phyloP scores from a whole-genome alignment of 2,888 invertebrate genomes.

The Parnassius apollo region DNA sequence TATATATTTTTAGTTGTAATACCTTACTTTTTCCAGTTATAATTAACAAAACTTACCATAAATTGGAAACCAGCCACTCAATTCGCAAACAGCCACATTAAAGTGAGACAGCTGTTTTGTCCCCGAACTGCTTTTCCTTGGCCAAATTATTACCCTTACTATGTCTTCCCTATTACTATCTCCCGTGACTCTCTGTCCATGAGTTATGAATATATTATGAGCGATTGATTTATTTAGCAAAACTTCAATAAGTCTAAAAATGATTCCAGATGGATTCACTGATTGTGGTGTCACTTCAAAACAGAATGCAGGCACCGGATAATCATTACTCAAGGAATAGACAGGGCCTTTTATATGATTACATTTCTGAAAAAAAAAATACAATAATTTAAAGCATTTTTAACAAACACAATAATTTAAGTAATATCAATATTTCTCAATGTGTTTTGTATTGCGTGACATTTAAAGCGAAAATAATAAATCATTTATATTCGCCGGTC shows the following conservation, averaged over 20 bases:
- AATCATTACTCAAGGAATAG: slow-evolving; percentile 68
- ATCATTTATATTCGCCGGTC: no score
- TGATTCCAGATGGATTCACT: slow-evolving; percentile 49
- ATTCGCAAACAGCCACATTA: slow-evolving; percentile 88
- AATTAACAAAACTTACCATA: slow-evolving; percentile 75
- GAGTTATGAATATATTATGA: slow-evolving; percentile 87
- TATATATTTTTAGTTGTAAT: no score
- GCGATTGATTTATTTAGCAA: slow-evolving; percentile 84
- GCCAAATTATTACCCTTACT: slow-evolving; percentile 83
- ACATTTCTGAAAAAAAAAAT: slow-evolving; percentile 73
- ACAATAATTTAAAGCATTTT: no score
- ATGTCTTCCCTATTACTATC: slow-evolving; percentile 55
- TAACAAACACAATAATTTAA: no score
- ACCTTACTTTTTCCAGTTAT: background rate
- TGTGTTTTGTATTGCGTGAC: no score
- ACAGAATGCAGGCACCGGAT: slow-evolving; percentile 86
- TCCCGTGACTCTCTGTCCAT: slow-evolving; percentile 58
- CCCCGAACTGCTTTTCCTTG: slow-evolving; percentile 79
- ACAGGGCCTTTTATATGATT: slow-evolving; percentile 74
- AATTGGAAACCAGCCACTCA: slow-evolving; percentile 88
- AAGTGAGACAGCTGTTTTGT: slow-evolving; percentile 81
- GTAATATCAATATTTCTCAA: no score
- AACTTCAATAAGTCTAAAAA: slow-evolving; percentile 77
- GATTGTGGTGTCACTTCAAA: slow-evolving; percentile 75
- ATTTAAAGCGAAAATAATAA: no score